Percentiles rank a stretch among this genome's conserved stretches.
phyloP scores from a whole-genome alignment of 2,113 vertebrate genomes.

The Notothenia rossii region DNA sequence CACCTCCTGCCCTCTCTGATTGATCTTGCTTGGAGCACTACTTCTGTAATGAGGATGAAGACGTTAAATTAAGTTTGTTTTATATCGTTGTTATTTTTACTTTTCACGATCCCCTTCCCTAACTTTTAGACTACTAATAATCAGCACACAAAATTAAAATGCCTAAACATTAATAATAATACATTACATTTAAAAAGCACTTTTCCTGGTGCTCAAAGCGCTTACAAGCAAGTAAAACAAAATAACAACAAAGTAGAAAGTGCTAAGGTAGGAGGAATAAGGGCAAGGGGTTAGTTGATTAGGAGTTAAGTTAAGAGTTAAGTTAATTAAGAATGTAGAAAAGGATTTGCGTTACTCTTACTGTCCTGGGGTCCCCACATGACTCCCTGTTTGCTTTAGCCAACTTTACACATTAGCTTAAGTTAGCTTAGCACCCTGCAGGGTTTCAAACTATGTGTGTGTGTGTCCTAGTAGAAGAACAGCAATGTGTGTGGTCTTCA shows the following conservation, averaged over 20 bases:
- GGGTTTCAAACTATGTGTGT: slow-evolving; percentile 14
- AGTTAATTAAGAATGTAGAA: not conserved
- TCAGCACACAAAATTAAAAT: slow-evolving; percentile 8
- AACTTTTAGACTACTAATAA: not conserved
- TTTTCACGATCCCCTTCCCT: not conserved
- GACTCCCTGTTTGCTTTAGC: slow-evolving; percentile 39
- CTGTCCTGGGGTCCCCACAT: not conserved
- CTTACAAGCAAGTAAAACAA: too few species aligned
- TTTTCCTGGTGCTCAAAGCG: too few species aligned
- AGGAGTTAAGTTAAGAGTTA: too few species aligned
- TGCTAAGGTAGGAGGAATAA: too few species aligned
- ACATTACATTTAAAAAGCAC: too few species aligned
- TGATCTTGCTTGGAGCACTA: not conserved
- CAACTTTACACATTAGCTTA: slow-evolving; percentile 18
- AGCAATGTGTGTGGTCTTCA: not conserved
- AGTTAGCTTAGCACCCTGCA: slow-evolving; percentile 17
- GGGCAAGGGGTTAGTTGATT: too few species aligned
- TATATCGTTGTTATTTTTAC: not conserved
- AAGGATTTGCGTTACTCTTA: not conserved
- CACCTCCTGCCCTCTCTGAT: not conserved
- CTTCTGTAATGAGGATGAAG: not conserved
- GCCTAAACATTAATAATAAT: not conserved
- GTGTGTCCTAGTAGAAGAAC: not conserved
- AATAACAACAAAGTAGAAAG: too few species aligned
- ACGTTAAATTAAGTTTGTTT: slow-evolving; percentile 3